phyloP scores from a whole-genome alignment of 2,797 vertebrate species.

The Manis javanica region DNA sequence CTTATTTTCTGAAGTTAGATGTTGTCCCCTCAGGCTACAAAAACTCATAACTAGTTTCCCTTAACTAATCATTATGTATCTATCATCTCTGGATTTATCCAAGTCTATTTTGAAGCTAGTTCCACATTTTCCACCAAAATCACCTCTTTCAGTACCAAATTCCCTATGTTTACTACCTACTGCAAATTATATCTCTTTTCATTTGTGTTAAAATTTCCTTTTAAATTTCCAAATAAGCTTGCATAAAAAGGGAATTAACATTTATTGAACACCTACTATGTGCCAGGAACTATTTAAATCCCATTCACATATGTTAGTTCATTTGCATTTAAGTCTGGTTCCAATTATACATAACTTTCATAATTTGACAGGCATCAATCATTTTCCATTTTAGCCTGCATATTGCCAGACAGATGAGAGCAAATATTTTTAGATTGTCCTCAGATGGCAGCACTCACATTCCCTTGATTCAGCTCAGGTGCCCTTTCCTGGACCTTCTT shows the following conservation, averaged over 20 bases:
- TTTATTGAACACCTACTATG: slow-evolving; percentile 83
- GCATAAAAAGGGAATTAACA: slow-evolving; percentile 72
- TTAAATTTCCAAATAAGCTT: slow-evolving; percentile 64
- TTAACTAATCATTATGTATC: slow-evolving; percentile 8
- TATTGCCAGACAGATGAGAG: slow-evolving; percentile 82
- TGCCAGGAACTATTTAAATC: slow-evolving; percentile 81
- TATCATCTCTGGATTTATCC: not conserved
- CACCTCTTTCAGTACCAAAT: slow-evolving; percentile 17
- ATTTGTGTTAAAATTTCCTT: slow-evolving; percentile 58
- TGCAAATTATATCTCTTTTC: slow-evolving; percentile 55
- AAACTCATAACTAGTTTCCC: not conserved
- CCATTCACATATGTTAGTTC: slow-evolving; percentile 80
- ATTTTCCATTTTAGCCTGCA: slow-evolving; percentile 78
- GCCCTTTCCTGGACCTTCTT: slow-evolving; percentile 66
- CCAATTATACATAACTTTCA: slow-evolving; percentile 79
- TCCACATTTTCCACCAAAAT: slow-evolving; percentile 37
- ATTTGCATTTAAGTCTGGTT: slow-evolving; percentile 81
- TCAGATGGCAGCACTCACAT: slow-evolving; percentile 76
- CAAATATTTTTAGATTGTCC: slow-evolving; percentile 81
- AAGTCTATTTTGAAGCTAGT: slow-evolving; percentile 33
- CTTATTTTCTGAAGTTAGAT: slow-evolving; percentile 52
- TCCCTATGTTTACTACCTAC: slow-evolving; percentile 43
- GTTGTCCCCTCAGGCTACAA: not conserved
- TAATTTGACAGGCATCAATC: slow-evolving; percentile 83
- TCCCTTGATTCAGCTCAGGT: slow-evolving; percentile 74